phyloP scores from a whole-genome alignment of 2,113 vertebrate genomes.

The Gadus chalcogrammus region DNA sequence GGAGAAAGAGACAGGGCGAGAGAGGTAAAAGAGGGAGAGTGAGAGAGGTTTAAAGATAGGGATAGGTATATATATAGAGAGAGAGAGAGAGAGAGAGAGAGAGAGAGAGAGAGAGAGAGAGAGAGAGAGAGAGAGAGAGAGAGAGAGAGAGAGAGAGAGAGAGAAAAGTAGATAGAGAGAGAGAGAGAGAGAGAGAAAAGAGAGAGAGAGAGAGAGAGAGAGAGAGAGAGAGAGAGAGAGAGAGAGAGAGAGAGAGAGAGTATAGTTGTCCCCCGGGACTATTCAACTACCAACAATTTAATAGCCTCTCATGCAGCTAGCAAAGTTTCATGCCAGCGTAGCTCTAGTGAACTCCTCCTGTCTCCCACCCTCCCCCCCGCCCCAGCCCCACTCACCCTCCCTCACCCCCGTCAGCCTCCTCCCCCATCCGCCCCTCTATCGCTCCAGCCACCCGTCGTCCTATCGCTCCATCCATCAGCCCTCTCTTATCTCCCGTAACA shows the following conservation, averaged over 20 bases:
- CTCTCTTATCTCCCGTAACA: slow-evolving; percentile 60
- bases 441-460: slow-evolving; percentile 58
- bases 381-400: slow-evolving; percentile 34
- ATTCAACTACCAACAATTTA: too few relatives aligned
- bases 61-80: neutral
- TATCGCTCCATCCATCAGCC: slow-evolving; percentile 51
- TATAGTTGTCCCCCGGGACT: neutral
- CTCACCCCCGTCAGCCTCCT: slow-evolving; percentile 59
- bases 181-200: too few relatives aligned
- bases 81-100: neutral
- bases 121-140: too few relatives aligned
- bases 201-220: too few relatives aligned
- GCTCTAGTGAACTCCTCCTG: slow-evolving; percentile 50
- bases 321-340: slow-evolving; percentile 18
- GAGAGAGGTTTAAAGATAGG: neutral
- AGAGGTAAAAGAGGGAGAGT: too few relatives aligned
- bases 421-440: slow-evolving; percentile 73
- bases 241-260: slow-evolving; percentile 24
- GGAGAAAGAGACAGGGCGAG: too few relatives aligned
- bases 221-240: slow-evolving; percentile 8
- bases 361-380: slow-evolving; percentile 51
- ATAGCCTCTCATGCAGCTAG: too few relatives aligned
- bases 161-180: slow-evolving; percentile 1
- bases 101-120: neutral
- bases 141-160: neutral